Base-by-base conservation (phyloP, 1,140 invertebrate species). In the Microplitis mediator region DNA sequence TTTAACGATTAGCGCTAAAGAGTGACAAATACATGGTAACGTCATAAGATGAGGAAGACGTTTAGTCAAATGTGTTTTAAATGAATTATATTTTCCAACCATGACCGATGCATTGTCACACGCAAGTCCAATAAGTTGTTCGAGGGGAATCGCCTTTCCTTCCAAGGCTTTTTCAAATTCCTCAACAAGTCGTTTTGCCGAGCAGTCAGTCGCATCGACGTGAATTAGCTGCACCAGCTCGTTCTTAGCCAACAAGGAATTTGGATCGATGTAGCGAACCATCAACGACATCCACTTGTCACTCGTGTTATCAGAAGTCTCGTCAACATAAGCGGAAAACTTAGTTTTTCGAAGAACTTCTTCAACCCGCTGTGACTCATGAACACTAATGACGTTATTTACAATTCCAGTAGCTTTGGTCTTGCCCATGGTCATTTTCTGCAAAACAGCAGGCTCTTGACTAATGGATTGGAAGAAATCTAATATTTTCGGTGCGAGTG, bases 361-460 rank as follows among this genome's bases (percentile, higher is more conserved):
- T 23, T 23, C 23, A 23, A 23, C 23, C 23, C 23, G 23, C 2
- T 23, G 23, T 23, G 23, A 23, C 4, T 13, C 6, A 54, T 54
- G n/a, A 54, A 54, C 52, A n/a, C n/a, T 54, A 9, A 54, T 0
- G 4, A 54, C 16, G 0, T 54, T 54, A 13, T 9, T 13, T 5
- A 54, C 13, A 54, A 54, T 54, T 4, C 36, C 36, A 39, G 36
- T 39, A 39, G 9, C 36, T 39, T 39, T 39, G 36, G 36, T 39
- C 9, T 3, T 39, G 36, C 36, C 36, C 36, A 4, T 9, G 5
- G 4, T n/a, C 45, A 45, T 66, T 13, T 13, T n/a, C 35, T 52
- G 31, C 14, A 35, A 54, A 35, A 54, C 65, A 52, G 65, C 45
- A 54, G 50, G 45, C 16, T 68, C 65, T 54, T 68, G 6, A 23